A percentile compares a stretch with the other conserved stretches of the same genome.
phyloP scores from a whole-genome alignment of 2,113 vertebrate genomes.

The Nicator chloris region DNA sequence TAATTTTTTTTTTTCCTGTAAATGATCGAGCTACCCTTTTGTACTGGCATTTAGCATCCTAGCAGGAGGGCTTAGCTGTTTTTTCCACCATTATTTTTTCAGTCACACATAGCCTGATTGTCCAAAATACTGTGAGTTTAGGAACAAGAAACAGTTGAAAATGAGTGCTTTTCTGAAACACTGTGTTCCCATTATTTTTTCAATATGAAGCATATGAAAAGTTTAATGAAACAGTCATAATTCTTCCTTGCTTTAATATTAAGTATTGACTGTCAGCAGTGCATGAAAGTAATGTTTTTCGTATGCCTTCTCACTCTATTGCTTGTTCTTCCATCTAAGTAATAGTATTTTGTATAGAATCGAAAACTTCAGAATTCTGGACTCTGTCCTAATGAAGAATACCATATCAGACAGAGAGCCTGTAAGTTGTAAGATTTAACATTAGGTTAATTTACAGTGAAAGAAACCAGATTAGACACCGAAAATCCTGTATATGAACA shows the following conservation, averaged over 20 bases:
- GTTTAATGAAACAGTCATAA: neutral
- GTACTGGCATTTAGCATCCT: neutral
- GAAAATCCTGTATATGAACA: constrained; percentile 28
- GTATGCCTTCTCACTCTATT: neutral
- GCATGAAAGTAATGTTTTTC: neutral
- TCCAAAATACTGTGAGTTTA: neutral
- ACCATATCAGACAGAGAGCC: neutral
- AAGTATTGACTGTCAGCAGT: neutral
- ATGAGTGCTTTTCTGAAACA: neutral
- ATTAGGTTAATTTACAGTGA: constrained; percentile 12
- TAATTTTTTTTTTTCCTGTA: neutral
- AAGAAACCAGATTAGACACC: constrained; percentile 32
- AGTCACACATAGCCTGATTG: neutral
- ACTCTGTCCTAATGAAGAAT: neutral
- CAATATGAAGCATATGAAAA: neutral
- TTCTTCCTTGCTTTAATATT: neutral
- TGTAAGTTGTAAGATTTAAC: neutral
- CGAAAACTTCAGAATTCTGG: neutral
- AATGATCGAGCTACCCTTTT: neutral
- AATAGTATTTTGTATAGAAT: neutral
- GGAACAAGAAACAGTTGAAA: neutral
- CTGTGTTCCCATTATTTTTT: neutral
- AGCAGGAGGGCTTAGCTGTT: neutral
- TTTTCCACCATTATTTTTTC: neutral
- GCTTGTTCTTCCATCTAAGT: neutral